Evolutionary conservation across 2,797 vertebrate species (phyloP), one percentile per base, ranked within the genome.

Genomic region (Onychomys leucogaster): DNA sequence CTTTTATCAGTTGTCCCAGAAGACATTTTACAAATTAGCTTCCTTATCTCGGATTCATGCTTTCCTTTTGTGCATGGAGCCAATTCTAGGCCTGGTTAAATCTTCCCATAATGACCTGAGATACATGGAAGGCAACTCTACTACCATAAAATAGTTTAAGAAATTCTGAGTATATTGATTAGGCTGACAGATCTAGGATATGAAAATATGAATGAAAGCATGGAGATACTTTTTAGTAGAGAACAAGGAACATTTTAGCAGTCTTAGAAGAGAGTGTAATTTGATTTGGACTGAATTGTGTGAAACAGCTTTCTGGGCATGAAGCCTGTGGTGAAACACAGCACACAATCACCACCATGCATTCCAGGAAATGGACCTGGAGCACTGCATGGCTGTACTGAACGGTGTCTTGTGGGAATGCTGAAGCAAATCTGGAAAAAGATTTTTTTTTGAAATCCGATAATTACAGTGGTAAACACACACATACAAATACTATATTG

Each of bases 281-380:
- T 37, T 41, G 5, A 43, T n/a, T 12, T 2, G 25, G 23, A 43
- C 10, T 80, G 23, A 82, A 32, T 57, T 4, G 1, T 61, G 1
- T 17, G 27, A 91, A 7, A 2, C 10, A 82, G 29, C 0, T 21
- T 27, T 89, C 21, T 5, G n/a, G 46, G 34, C 14, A n/a, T 5
- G 32, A 34, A 65, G 10, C 8, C 27, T 21, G 1, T 8, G 34
- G 2, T 27, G 27, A 55, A 46, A 75, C 4, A 52, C 9, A 43
- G 46, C 63, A 29, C 29, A 69, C 1, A 78, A 59, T 19, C 2
- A 67, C 0, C 9, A 65, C 0, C 1, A 52, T 7, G 27, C 0
- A 34, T 27, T 37, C 12, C 43, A 27, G 5, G 0, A 52, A 49
- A 14, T 34, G 16, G 1, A 49, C 23, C 14, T 29, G 19, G 10